A percentile compares a stretch with the other conserved stretches of the same genome.
phyloP scores from a whole-genome alignment of 1,140 invertebrate genomes.

The Drosophila repleta region DNA sequence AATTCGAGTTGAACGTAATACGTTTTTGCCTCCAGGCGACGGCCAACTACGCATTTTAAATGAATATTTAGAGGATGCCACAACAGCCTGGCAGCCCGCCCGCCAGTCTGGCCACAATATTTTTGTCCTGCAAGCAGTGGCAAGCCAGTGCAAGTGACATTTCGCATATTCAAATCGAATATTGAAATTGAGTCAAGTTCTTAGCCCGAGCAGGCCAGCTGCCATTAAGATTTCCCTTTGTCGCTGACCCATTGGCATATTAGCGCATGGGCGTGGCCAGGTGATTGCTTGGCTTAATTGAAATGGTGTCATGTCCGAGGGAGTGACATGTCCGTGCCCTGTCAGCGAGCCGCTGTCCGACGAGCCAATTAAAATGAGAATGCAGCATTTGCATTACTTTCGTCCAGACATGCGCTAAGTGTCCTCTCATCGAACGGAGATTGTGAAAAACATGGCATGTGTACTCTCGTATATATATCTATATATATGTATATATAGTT shows the following conservation, averaged over 20 bases:
- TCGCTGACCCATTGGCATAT: slow-evolving; percentile 15
- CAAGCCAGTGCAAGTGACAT: background rate
- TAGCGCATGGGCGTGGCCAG: slow-evolving; percentile 35
- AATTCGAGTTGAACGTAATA: slow-evolving; percentile 75
- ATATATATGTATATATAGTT: background rate
- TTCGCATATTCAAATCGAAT: background rate
- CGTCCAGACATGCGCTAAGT: slow-evolving; percentile 12
- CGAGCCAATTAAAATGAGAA: slow-evolving; percentile 48
- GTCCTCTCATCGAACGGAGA: slow-evolving; percentile 24
- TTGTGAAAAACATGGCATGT: slow-evolving; percentile 1
- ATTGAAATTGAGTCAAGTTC: slow-evolving; percentile 13
- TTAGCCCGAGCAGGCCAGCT: background rate
- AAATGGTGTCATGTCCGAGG: slow-evolving; percentile 20
- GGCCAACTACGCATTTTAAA: slow-evolving; percentile 56
- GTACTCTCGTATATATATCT: background rate
- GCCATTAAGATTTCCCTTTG: slow-evolving; percentile 38
- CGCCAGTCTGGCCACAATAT: slow-evolving; percentile 31
- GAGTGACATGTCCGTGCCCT: slow-evolving; percentile 3
- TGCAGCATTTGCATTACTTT: slow-evolving; percentile 23
- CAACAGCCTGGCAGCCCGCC: background rate
- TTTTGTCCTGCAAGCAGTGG: background rate
- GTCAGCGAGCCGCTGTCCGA: slow-evolving; percentile 4
- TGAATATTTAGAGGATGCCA: slow-evolving; percentile 58
- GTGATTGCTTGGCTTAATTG: slow-evolving; percentile 34
- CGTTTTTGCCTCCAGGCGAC: slow-evolving; percentile 54